Conservation (phyloP, 2,888 invertebrate genomes). For the Pollenia angustigena region DNA sequence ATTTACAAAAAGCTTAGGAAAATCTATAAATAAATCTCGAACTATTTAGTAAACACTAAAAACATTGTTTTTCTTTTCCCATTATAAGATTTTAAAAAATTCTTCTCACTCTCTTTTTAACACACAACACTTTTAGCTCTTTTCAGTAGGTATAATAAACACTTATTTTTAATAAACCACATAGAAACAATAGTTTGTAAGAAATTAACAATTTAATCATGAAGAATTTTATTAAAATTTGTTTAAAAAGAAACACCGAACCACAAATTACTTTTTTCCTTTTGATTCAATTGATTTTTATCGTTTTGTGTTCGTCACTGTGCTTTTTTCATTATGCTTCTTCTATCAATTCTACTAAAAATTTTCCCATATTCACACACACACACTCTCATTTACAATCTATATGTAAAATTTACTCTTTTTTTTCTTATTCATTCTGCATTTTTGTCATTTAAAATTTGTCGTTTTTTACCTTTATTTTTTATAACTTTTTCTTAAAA, state of each 20-base stretch:
- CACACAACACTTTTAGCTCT: no score
- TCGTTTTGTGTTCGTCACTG: constrained; percentile 58
- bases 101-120: no score
- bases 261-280: constrained; percentile 7
- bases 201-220: neutral
- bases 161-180: no score
- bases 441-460: constrained; percentile 36
- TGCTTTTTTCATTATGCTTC: constrained; percentile 47
- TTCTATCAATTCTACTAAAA: constrained; percentile 49
- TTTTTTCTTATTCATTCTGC: constrained; percentile 25
- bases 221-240: neutral
- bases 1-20: constrained; percentile 4
- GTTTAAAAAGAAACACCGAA: neutral
- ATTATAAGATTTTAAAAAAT: no score
- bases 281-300: constrained; percentile 66
- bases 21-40: neutral
- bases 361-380: constrained; percentile 36
- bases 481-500: constrained; percentile 18
- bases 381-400: constrained; percentile 6
- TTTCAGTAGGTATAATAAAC: no score
- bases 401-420: constrained; percentile 50
- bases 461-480: constrained; percentile 47
- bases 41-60: no score
- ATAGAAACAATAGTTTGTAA: no score
- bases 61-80: no score